A percentile compares a stretch with the other conserved stretches of the same genome.
Conservation (phyloP, 1,140 invertebrate genomes). For the Helicoverpa armigera region DNA sequence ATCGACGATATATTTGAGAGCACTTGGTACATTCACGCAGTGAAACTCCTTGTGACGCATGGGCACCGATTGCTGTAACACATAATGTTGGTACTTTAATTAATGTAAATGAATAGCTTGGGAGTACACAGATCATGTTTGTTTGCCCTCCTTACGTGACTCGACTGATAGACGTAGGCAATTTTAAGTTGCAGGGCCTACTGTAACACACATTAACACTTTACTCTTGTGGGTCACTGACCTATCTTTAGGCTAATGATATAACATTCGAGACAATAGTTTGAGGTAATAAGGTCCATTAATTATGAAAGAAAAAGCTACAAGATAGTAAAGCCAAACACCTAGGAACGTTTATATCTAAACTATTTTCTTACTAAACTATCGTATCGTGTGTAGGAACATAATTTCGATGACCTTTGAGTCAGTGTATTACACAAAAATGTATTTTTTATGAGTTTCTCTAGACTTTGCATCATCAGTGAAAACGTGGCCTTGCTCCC, state of each 20-base stretch:
- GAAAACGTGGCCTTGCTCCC: conserved; percentile 23
- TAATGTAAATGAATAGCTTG: conserved; percentile 12
- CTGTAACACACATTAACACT: not conserved
- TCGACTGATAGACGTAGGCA: not conserved
- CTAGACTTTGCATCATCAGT: conserved; percentile 14
- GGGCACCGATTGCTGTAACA: conserved; percentile 91
- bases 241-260: no score
- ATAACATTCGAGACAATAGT: no score
- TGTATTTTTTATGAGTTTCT: conserved; percentile 20
- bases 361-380: no score
- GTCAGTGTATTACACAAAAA: not conserved
- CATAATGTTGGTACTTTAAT: conserved; percentile 28
- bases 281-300: no score
- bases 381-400: no score
- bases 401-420: no score
- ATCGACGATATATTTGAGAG: conserved; percentile 91
- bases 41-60: conserved; percentile 92
- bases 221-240: not conserved
- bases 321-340: no score
- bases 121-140: conserved; percentile 18
- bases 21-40: conserved; percentile 89
- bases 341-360: no score
- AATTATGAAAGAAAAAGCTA: no score
- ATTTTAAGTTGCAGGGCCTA: not conserved
- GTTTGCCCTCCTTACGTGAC: conserved; percentile 19